Percentiles rank a stretch among this genome's conserved stretches.
phyloP scores from a whole-genome alignment of 2,797 vertebrate genomes.

The Pristis pectinata region DNA sequence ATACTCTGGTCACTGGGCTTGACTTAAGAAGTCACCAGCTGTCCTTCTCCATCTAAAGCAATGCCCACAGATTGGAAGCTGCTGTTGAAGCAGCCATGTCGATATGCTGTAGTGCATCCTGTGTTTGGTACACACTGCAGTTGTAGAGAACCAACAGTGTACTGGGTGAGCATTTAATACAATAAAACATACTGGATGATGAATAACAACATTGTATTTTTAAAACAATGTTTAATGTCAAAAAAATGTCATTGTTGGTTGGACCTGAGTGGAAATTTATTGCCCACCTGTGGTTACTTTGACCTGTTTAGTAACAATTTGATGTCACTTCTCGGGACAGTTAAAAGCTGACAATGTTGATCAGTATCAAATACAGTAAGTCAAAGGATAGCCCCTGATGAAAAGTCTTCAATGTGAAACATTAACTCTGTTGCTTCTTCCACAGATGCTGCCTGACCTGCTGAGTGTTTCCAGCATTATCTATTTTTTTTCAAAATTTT shows the following conservation, averaged over 20 bases:
- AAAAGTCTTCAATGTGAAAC: no score
- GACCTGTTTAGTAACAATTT: not conserved
- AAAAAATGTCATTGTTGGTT: not conserved
- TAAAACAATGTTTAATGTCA: not conserved
- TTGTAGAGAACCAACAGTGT: not conserved
- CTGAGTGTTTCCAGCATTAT: no score
- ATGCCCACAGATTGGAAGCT: no score
- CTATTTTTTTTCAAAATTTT: no score
- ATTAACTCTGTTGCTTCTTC: no score
- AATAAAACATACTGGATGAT: not conserved
- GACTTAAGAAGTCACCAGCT: not conserved
- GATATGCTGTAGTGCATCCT: not conserved
- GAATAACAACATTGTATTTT: not conserved
- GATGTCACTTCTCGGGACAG: not conserved
- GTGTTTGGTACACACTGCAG: not conserved
- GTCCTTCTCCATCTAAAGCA: not conserved
- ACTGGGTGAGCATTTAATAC: not conserved
- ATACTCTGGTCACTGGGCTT: not conserved
- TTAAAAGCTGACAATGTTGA: not conserved
- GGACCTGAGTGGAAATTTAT: no score
- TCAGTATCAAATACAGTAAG: no score
- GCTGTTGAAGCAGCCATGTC: no score
- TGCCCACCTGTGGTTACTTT: not conserved
- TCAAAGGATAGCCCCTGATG: no score
- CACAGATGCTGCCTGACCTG: no score